Base-by-base conservation (phyloP, 2,888 invertebrate genomes). In the Eupeodes luniger region DNA sequence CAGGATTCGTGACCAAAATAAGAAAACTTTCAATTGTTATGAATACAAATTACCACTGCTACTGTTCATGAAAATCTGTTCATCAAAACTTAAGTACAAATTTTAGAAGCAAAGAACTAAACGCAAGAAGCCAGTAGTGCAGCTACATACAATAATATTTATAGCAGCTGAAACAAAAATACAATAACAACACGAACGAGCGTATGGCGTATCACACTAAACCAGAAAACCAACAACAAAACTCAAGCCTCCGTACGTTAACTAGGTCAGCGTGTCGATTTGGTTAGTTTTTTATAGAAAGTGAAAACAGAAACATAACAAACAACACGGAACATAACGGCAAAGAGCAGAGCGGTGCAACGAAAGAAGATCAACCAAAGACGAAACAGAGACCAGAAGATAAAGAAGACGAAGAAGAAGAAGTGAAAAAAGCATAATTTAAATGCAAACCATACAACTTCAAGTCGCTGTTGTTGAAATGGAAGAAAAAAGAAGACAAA, bases 261-360 rank as follows among this genome's bases (percentile, higher is more conserved):
- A 85, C 84, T 88, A 64, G 88, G 88, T 88, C 88, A 88, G 78
- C 88, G 84, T 88, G 88, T 88, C 88, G 88, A 84, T 88, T 88
- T 88, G 78, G 77, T 85, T 88, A 72, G 77, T 88, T 88, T 88
- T 57, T 85, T 88, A 88, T 88, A 88, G 88, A 88, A 88, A 88
- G 88, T 88, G 88, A 88, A 88, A 88, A 88, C 88, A 87, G 84
- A 88, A 47, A 88, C 87, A 88, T 81, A 78, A 88, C 76, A 72
- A 79, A 81, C 67, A 74, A 61, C 78, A 81, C 64, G 85, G 70
- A 70, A 34, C 67, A 55, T 16, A 53, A 55, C 44, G 77, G n/a
- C 11, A 7, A 53, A 47, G 64, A 62, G 72, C 36, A 34, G 59
- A 47, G 62, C n/a, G 49, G 77, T 55, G 72, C 49, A 19, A 36